Evolutionary conservation across 2,113 vertebrate genomes (phyloP), one percentile per base, ranked within the genome.

Genomic region (Sylvietta virens): DNA sequence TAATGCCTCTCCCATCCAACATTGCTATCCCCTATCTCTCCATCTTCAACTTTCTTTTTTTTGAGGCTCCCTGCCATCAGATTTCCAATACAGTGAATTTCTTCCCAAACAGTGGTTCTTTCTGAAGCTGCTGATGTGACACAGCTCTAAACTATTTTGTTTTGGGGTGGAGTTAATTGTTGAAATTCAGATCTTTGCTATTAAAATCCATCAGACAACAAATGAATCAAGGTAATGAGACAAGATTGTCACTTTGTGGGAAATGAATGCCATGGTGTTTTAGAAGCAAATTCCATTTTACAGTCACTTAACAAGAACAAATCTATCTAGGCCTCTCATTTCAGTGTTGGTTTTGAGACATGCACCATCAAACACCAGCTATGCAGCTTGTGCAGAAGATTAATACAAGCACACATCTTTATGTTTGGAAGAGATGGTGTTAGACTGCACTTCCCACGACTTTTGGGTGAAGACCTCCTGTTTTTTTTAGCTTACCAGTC

Each of bases 121-220:
- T 92, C 71, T 86, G 77, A 90, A 76, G 56, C 22, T 67, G 47
- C 54, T 79, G 39, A 67, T 51, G 15, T 94, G 86, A 87, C 89
- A 95, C 28, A 62, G n/a, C 57, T 83, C 65, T 71, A 54, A 94
- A 61, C 40, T 47, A 78, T 47, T 44, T 35, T 28, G 66, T 92
- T 88, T 71, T 39, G 51, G 51, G 73, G 42, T 78, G 51, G 51
- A 56, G 65, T 94, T 95, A 91, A 92, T 91, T 42, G 76, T 65
- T 86, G 82, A 61, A 90, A 87, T 89, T 86, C 91, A 87, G 53
- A 92, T 86, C 40, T 78, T 61, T 74, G 48, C 77, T 94, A 69
- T 81, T 86, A 95, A 97, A 97, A 96, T 79, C 83, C 40, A 51
- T 65, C 57, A 79, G 72, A 57, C 71, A 91, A 92, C 83, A 91